These are phyloP conservation scores for Plodia interpunctella DNA, from an alignment of 1,140 invertebrate species.

Conservation along the genomic window DNA sequence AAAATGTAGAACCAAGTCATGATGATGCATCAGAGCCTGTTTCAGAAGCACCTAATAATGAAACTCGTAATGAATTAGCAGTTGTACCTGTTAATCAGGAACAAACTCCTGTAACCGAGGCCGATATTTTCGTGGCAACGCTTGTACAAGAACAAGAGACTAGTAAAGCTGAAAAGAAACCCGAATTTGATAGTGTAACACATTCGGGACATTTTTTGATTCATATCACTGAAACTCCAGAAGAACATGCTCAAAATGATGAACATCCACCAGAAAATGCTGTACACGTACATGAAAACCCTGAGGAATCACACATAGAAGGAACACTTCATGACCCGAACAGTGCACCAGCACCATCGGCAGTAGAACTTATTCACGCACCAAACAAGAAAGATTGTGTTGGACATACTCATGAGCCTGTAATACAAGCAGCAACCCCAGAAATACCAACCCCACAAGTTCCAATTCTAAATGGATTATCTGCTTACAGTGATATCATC, in stretches of 20 bases:
- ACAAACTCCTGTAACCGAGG: neutral
- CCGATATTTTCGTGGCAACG: too few relatives aligned
- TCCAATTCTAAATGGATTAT: constrained; percentile 10
- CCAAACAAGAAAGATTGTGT: neutral
- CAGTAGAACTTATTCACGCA: neutral
- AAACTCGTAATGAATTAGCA: neutral
- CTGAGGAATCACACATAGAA: neutral
- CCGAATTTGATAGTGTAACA: neutral
- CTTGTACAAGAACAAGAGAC: too few relatives aligned
- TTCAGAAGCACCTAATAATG: neutral
- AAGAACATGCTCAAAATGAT: neutral
- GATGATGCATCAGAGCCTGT: neutral
- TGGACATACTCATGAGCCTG: constrained; percentile 4
- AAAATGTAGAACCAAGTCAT: neutral
- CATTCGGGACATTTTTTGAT: neutral
- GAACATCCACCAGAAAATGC: neutral
- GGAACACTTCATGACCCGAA: neutral
- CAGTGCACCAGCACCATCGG: neutral
- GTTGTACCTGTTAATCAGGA: neutral
- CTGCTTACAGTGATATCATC: constrained; percentile 52
- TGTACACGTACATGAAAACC: neutral
- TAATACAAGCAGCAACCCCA: neutral
- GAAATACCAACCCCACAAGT: neutral
- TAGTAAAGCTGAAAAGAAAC: neutral
- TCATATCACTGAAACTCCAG: neutral